Evolutionary conservation across 2,797 vertebrate genomes (phyloP), one percentile per base, ranked within the genome.

Genomic region (Cyclura pinguis): DNA sequence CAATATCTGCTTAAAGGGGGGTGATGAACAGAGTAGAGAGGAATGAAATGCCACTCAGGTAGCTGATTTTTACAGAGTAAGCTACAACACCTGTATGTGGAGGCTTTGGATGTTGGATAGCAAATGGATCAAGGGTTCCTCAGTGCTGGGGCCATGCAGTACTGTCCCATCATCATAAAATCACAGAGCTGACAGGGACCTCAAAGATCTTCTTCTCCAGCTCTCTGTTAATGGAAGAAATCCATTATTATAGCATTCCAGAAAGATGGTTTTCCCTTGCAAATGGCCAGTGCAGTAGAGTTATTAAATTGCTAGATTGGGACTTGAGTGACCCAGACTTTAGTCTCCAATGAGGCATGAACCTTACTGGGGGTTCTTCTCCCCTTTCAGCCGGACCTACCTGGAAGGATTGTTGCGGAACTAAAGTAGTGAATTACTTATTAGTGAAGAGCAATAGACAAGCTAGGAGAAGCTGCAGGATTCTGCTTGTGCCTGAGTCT

Each of bases 1-100:
- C 2, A 0, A 82, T 92, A 96, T 95, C 95, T 96, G 95, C 96
- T 94, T 91, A 94, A 95, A 93, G 20, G 94, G 92, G 8, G 20
- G 8, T 24, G 24, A 94, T 47, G 3, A 62, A 95, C 42, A 95
- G 93, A 73, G 93, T 92, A 95, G 95, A 95, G 95, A 96, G 93
- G 94, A 95, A 95, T 95, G 95, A 93, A 92, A 93, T 89, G 88
- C 92, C 93, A 93, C 93, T 93, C 95, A 90, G 1, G 0, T 92
- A 95, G 95, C 93, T 88, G 94, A 95, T 96, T 89, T 94, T 93
- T 88, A 47, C 92, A n/a, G 92, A 90, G 35, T 92, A 89, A 0
- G 88, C 88, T 83, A 78, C 90, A 77, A 64, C 85, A 94, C 92
- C 92, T 94, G 83, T 88, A 91, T 90, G 47, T 83, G 82, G 76